Evolutionary conservation across 2,113 vertebrate species (phyloP).

Genomic region (Urocitellus parryii): DNA sequence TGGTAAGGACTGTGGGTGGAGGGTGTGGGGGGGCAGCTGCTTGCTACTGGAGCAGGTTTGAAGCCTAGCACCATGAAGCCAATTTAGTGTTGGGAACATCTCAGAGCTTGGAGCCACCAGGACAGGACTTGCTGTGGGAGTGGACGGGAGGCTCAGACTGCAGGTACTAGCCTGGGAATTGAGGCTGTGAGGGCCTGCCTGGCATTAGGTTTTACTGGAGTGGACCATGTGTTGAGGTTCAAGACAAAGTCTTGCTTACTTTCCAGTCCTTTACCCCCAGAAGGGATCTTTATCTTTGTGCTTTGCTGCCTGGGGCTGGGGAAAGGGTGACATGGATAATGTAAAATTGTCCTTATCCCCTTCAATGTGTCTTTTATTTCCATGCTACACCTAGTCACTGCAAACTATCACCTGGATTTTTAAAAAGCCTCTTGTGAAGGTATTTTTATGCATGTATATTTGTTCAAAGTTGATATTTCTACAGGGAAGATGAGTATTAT

Average conservation of each 20-base stretch:
- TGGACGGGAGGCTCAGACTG: neutral
- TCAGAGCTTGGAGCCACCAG: neutral
- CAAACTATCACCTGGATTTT: neutral
- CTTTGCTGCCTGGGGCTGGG: neutral
- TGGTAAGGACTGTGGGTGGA: neutral
- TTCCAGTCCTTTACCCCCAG: neutral
- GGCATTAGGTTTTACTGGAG: neutral
- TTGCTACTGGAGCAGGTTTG: neutral
- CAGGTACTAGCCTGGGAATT: neutral
- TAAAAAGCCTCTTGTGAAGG: neutral
- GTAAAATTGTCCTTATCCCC: neutral
- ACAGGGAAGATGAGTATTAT: neutral
- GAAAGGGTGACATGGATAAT: neutral
- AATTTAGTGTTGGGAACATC: neutral
- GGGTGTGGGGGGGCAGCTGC: too few species aligned
- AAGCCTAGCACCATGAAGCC: too few species aligned
- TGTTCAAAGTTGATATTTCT: neutral
- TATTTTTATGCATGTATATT: neutral
- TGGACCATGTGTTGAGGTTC: neutral
- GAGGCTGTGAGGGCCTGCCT: neutral
- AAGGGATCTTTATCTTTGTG: neutral
- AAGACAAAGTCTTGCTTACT: neutral
- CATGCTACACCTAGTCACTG: neutral
- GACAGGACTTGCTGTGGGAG: neutral
- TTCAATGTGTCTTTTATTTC: neutral